phyloP scores from a whole-genome alignment of 2,888 invertebrate genomes.

The Brenthis hecate region DNA sequence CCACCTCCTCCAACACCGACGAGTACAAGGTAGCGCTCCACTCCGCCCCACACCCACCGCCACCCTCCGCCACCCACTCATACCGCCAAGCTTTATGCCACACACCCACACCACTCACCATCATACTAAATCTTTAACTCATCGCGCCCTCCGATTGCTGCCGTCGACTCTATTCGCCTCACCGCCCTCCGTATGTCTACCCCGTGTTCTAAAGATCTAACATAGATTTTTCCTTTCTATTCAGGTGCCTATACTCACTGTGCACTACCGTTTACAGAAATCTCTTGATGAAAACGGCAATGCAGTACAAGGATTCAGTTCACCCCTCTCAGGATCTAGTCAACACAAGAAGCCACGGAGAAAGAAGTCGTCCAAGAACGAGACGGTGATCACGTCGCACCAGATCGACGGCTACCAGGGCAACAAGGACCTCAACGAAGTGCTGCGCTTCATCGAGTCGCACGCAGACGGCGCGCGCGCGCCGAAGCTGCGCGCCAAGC shows the following conservation, averaged over 20 bases:
- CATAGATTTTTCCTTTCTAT: slow-evolving; percentile 50
- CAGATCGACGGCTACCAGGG: slow-evolving; percentile 90
- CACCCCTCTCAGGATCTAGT: slow-evolving; percentile 72
- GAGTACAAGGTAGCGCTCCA: slow-evolving; percentile 63
- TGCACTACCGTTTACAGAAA: slow-evolving; percentile 77
- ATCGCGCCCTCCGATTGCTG: slow-evolving; percentile 20
- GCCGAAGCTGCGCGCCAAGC: slow-evolving; percentile 66
- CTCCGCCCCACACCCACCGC: slow-evolving; percentile 56
- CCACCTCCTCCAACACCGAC: slow-evolving; percentile 49
- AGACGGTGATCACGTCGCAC: slow-evolving; percentile 81
- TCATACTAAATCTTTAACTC: slow-evolving; percentile 5
- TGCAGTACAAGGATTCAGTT: slow-evolving; percentile 83
- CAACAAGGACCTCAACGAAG: slow-evolving; percentile 88
- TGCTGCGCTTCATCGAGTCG: slow-evolving; percentile 90
- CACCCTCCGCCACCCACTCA: neutral
- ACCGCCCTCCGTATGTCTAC: slow-evolving; percentile 22
- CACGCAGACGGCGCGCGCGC: slow-evolving; percentile 67
- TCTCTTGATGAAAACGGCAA: slow-evolving; percentile 92
- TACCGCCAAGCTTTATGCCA: slow-evolving; percentile 12
- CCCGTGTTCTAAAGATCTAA: slow-evolving; percentile 44
- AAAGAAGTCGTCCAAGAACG: slow-evolving; percentile 84
- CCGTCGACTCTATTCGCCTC: slow-evolving; percentile 19
- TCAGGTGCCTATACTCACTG: slow-evolving; percentile 50
- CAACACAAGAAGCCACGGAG: slow-evolving; percentile 81
- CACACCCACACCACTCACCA: slow-evolving; percentile 7